These are phyloP conservation scores for Brenthis hecate DNA, from an alignment of 2,888 invertebrate genomes.

Conservation along the genomic window DNA sequence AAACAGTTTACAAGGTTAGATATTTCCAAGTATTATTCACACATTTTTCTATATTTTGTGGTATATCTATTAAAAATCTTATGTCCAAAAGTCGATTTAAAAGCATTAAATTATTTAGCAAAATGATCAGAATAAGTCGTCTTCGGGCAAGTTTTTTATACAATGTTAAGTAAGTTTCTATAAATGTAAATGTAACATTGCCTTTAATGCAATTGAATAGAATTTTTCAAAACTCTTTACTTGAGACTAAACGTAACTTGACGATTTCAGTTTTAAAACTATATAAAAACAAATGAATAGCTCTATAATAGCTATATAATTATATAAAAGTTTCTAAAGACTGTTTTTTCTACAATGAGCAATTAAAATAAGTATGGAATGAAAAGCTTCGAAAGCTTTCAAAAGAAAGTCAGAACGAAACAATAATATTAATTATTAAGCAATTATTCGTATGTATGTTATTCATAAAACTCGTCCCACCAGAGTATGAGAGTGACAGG, in stretches of 20 bases:
- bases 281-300: constrained; percentile 10
- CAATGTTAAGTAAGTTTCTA: constrained; percentile 31
- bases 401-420: not conserved
- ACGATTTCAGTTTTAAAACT: constrained; percentile 12
- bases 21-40: too few species aligned
- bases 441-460: too few species aligned
- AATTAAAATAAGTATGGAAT: not conserved
- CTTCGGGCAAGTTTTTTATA: constrained; percentile 3
- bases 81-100: too few species aligned
- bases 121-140: constrained; percentile 14
- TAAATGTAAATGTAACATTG: constrained; percentile 49
- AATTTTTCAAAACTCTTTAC: constrained; percentile 54
- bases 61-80: not conserved
- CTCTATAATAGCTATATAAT: constrained; percentile 11
- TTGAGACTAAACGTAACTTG: constrained; percentile 22
- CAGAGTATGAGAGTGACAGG: too few species aligned
- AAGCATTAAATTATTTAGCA: not conserved
- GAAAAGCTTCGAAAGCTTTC: not conserved
- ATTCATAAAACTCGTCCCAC: too few species aligned
- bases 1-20: too few species aligned
- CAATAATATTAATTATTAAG: too few species aligned
- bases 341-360: not conserved
- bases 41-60: not conserved
- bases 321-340: not conserved
- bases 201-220: constrained; percentile 66